phyloP scores from a whole-genome alignment of 2,888 invertebrate species.

The Oscheius sp. region DNA sequence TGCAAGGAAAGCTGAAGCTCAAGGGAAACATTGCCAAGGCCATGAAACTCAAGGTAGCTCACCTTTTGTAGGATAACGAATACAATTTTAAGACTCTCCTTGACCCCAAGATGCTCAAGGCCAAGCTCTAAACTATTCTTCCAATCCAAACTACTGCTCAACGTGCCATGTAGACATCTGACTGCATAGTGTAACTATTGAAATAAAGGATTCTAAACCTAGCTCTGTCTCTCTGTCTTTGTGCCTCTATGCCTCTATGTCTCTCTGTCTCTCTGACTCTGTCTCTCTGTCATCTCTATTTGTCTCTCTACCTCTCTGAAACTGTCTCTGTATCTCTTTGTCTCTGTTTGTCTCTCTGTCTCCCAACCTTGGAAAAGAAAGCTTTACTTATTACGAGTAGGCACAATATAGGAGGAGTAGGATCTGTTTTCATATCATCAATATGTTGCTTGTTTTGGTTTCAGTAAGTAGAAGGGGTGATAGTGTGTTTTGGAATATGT shows the following conservation, averaged over 20 bases:
- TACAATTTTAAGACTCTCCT: conserved; percentile 78
- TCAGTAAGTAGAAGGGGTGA: conserved; percentile 1
- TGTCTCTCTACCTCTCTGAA: too few relatives aligned
- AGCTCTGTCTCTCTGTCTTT: too few relatives aligned
- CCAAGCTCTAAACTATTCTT: conserved; percentile 64
- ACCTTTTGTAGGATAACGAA: too few relatives aligned
- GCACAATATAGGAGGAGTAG: conserved; percentile 24
- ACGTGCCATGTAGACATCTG: too few relatives aligned
- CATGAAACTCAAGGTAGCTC: conserved; percentile 82
- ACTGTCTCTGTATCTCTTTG: too few relatives aligned
- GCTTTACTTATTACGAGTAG: conserved; percentile 23
- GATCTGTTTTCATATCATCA: conserved; percentile 12
- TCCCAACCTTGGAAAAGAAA: not conserved
- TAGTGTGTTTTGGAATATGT: conserved; percentile 5
- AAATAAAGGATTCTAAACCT: too few relatives aligned
- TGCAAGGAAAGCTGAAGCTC: conserved; percentile 89
- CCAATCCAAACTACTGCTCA: too few relatives aligned
- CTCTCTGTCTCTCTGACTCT: too few relatives aligned
- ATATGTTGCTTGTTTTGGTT: conserved; percentile 5
- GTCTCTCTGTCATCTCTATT: too few relatives aligned
- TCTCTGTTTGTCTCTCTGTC: too few relatives aligned
- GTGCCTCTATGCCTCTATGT: too few relatives aligned
- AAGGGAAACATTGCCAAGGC: conserved; percentile 96
- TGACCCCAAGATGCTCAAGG: conserved; percentile 72
- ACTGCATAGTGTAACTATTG: too few relatives aligned